Percentiles rank a stretch among this genome's conserved stretches.
Conservation (phyloP, 1,140 invertebrate genomes). For the Antheraea pernyi region DNA sequence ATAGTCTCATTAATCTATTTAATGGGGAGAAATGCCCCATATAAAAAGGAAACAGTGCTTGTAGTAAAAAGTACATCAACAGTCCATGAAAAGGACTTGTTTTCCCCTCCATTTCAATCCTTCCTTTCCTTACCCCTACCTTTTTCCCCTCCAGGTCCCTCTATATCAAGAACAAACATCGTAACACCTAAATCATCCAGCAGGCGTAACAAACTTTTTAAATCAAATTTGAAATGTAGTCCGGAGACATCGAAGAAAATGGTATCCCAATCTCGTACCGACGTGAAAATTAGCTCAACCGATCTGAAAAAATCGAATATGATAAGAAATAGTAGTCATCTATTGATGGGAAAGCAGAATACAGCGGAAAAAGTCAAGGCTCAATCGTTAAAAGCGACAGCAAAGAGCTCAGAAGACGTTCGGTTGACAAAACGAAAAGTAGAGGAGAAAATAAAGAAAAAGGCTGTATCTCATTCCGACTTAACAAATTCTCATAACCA, state of each 20-base stretch:
- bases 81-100: not conserved
- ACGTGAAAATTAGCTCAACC: not conserved
- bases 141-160: slow-evolving; percentile 5
- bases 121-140: not conserved
- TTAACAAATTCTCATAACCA: not conserved
- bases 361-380: not conserved
- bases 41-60: too few species aligned
- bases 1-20: too few species aligned
- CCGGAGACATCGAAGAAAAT: not conserved
- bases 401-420: not conserved
- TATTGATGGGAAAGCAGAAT: not conserved
- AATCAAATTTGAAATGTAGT: not conserved
- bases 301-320: not conserved
- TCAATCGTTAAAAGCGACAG: not conserved
- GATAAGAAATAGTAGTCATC: not conserved
- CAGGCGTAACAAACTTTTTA: not conserved
- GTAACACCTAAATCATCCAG: not conserved
- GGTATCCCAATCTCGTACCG: not conserved
- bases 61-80: too few species aligned
- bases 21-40: too few species aligned
- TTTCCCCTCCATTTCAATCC: not conserved
- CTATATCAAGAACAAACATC: slow-evolving; percentile 4
- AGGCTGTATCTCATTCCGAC: not conserved
- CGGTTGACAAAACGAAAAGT: not conserved
- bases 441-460: not conserved